Evolutionary conservation across 2,888 invertebrate genomes (phyloP), one percentile per base, ranked within the genome.

Genomic region (Rhogogaster chlorosoma): DNA sequence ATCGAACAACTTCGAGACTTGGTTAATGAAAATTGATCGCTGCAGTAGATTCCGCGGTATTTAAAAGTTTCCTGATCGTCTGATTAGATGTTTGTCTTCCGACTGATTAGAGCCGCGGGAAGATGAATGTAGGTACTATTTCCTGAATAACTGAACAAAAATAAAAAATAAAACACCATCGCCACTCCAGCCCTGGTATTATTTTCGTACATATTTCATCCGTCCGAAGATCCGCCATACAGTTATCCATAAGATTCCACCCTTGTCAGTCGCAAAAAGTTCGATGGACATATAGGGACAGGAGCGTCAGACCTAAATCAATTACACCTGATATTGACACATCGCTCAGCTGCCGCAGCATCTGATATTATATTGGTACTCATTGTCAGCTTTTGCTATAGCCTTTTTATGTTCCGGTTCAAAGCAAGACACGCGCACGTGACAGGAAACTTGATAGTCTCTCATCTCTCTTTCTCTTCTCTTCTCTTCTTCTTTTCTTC

Each of bases 301-400:
- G 61, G n/a, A 22, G 49, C 22, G 80, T 80, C 80, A 38, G 57
- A 80, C 80, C 61, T 57, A 57, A 80, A 80, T 80, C 61, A 80
- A 80, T 80, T 80, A 80, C 32, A 80, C 61, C 36, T 61, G 80
- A 80, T 80, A 80, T 80, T 80, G 61, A 80, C 80, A 57, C 80
- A 22, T 80, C 38, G 61, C 61, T 77, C 77, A 77, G 45, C 77
- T 49, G n/a, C 77, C 53, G 53, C 18, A 26, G 29, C 77, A 29
- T 49, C 49, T 53, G 12, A 12, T 80, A 80, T 80, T 36, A 38
- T 80, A 57, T 45, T 29, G 78, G 36, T 78, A 36, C 22, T 78
- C 78, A n/a, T 42, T 73, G 71, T 42, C 38, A 78, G 22, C 45
- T 78, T 78, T 78, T 77, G 45, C 53, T 49, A 45, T 29, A 9